Percentiles rank a stretch among this genome's conserved stretches.
Conservation (phyloP, 2,113 vertebrate genomes). For the Pangasianodon gigas region DNA sequence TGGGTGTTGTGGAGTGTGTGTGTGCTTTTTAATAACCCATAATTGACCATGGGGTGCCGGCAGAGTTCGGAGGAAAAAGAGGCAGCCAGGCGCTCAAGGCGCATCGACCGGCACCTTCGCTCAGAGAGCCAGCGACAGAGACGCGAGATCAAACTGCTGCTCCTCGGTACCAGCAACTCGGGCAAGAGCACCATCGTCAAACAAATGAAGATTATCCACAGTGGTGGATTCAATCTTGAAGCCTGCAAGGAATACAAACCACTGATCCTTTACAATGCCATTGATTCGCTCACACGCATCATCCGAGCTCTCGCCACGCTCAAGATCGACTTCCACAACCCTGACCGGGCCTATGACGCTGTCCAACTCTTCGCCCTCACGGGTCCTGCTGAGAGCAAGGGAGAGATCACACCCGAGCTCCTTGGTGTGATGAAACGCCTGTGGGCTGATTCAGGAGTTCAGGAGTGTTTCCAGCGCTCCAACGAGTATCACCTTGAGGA, state of each 20-base stretch:
- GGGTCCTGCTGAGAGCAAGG: constrained; percentile 94
- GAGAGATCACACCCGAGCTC: constrained; percentile 93
- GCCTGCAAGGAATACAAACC: constrained; percentile 99
- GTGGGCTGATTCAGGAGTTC: constrained; percentile 93
- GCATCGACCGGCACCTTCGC: constrained; percentile 97
- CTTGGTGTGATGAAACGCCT: constrained; percentile 95
- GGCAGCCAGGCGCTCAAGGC: constrained; percentile 93
- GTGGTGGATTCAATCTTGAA: constrained; percentile 95
- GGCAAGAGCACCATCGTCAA: constrained; percentile 99
- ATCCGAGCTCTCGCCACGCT: constrained; percentile 93
- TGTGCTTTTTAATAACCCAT: constrained; percentile 26
- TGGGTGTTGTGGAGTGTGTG: neutral
- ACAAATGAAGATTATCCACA: constrained; percentile 99
- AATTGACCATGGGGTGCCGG: constrained; percentile 94
- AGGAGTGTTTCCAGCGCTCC: constrained; percentile 95
- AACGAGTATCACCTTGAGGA: constrained; percentile 99
- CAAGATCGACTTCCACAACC: constrained; percentile 97
- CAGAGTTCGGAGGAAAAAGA: constrained; percentile 99
- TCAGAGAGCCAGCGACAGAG: constrained; percentile 97
- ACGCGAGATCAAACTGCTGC: constrained; percentile 94
- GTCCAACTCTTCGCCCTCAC: constrained; percentile 98
- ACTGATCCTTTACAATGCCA: constrained; percentile 97
- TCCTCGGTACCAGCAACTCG: constrained; percentile 97
- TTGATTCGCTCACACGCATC: constrained; percentile 97
- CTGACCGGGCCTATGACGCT: constrained; percentile 93